Conservation (phyloP, 2,113 vertebrate species). For the Mesocricetus auratus region DNA sequence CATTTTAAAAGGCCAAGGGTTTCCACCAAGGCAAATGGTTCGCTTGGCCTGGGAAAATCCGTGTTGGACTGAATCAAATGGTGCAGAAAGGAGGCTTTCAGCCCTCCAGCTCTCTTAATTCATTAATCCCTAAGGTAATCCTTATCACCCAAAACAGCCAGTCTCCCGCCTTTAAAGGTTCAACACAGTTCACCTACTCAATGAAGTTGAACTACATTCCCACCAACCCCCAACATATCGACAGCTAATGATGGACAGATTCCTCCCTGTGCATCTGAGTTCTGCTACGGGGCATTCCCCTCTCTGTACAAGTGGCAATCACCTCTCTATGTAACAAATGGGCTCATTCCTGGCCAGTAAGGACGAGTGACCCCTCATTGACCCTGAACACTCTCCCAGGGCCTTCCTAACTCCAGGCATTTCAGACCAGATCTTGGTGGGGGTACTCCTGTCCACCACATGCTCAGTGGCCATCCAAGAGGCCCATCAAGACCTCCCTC, state of each 20-base stretch:
- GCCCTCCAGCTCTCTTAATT: neutral
- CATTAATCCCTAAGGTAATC: constrained; percentile 48
- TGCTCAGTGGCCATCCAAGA: neutral
- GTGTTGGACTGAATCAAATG: neutral
- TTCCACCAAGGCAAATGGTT: constrained; percentile 18
- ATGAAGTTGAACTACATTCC: neutral
- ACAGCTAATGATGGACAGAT: neutral
- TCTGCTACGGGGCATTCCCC: neutral
- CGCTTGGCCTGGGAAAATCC: constrained; percentile 22
- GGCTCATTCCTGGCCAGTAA: neutral
- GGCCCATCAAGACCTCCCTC: neutral
- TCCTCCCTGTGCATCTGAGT: neutral
- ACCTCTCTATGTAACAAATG: neutral
- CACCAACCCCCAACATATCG: neutral
- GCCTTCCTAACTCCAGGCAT: constrained; percentile 11
- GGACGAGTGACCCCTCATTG: neutral
- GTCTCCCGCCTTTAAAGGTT: neutral
- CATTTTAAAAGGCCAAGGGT: constrained; percentile 50
- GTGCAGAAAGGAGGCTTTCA: neutral
- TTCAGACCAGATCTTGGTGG: neutral
- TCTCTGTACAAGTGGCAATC: neutral
- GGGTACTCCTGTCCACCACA: neutral
- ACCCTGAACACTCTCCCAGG: neutral
- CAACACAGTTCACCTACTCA: neutral
- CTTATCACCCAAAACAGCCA: constrained; percentile 7